phyloP scores from a whole-genome alignment of 1,140 invertebrate genomes.

The Oncopodura yosiiana region DNA sequence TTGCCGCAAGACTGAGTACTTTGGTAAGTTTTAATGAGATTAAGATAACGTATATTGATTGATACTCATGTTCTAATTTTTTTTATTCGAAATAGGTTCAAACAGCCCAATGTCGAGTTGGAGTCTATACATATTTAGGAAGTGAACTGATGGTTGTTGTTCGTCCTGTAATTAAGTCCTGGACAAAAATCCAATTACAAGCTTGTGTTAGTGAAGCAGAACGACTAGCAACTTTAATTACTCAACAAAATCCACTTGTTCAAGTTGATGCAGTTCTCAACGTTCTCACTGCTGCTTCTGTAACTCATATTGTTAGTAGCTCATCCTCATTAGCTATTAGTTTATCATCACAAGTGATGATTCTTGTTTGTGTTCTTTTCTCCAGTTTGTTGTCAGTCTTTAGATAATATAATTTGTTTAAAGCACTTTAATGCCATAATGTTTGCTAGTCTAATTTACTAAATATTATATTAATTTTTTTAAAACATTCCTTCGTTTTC shows the following conservation, averaged over 20 bases:
- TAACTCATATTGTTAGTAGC: slow-evolving; percentile 5
- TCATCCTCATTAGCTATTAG: background rate
- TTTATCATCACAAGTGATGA: background rate
- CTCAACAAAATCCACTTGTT: slow-evolving; percentile 26
- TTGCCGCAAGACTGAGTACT: slow-evolving; percentile 20
- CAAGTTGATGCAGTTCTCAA: slow-evolving; percentile 21
- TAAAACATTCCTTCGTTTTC: no score
- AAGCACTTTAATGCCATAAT: no score
- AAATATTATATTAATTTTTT: no score
- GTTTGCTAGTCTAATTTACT: no score
- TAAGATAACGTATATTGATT: no score
- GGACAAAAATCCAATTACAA: slow-evolving; percentile 23
- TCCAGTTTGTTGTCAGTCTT: no score
- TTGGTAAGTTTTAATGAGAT: no score
- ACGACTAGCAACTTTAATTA: slow-evolving; percentile 21
- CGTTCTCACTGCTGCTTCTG: slow-evolving; percentile 14
- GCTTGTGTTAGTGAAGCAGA: slow-evolving; percentile 29
- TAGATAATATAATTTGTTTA: no score
- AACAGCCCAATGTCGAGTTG: slow-evolving; percentile 28
- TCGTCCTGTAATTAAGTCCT: slow-evolving; percentile 10
- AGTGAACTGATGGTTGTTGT: slow-evolving; percentile 25
- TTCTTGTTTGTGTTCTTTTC: no score
- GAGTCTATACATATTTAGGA: slow-evolving; percentile 22
- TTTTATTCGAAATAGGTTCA: no score
- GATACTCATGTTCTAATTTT: no score